Base-by-base conservation (phyloP, 2,113 vertebrate species). In the Phoenicopterus ruber region DNA sequence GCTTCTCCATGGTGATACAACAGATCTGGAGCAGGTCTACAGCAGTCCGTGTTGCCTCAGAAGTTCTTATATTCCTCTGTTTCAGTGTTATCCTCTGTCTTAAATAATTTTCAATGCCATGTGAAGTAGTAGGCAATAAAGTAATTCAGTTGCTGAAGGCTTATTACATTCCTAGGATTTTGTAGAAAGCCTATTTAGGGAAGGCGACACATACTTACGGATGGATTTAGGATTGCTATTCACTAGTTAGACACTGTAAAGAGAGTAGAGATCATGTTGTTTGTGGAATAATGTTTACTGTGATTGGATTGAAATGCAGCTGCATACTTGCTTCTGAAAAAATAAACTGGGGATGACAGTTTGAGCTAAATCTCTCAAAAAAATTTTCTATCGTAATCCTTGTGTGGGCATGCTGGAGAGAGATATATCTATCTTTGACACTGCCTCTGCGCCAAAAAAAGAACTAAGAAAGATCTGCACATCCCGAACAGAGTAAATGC, bases 251-350 rank as follows among this genome's bases (percentile, higher is more conserved):
- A 82, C 62, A 82, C 50, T 73, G 66, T 59, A 95, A 89, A 89
- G 38, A 70, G n/a, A 81, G 88, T 20, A 79, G 38, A 55, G 50
- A 97, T 79, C 67, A 73, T 52, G 54, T 34, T 93, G 70, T 95
- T 96, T 46, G 2, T 77, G 21, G 47, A 83, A 84, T 59, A 61
- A 70, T 49, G 82, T 96, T 96, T 94, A 67, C 74, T 74, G 50
- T 65, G 79, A 90, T 42, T 76, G 61, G 79, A 93, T 91, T 88
- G 84, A 96, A 85, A 95, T 84, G 55, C 65, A 96, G 70, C 71
- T 90, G 59, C 63, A 55, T 40, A 40, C n/a, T 96, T 89, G 9
- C 55, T 52, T 93, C 65, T 86, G 54, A 88, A 83, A 83, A 95
- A 93, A 72, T 79, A 86, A 95, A 90, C 42, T 67, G 9, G 28